phyloP scores from a whole-genome alignment of 1,140 invertebrate species.

The Delia radicum region DNA sequence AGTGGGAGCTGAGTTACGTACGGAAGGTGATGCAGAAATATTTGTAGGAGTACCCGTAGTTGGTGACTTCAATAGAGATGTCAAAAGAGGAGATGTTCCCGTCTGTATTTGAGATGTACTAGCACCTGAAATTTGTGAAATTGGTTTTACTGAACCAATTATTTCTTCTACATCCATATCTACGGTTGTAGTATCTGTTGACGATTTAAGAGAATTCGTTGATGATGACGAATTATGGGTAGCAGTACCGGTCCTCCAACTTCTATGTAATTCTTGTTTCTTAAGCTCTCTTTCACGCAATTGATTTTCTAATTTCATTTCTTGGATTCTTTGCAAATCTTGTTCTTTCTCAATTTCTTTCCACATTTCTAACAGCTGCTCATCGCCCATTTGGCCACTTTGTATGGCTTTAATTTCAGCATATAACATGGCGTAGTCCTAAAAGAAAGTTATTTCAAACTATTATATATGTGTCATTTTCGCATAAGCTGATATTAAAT shows the following conservation, averaged over 20 bases:
- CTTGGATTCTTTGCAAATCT: conserved; percentile 67
- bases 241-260: conserved; percentile 57
- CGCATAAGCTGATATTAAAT: no score
- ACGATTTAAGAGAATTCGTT: conserved; percentile 26
- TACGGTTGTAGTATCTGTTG: conserved; percentile 42
- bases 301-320: conserved; percentile 65
- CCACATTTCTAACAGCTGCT: conserved; percentile 72
- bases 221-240: not conserved
- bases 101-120: conserved; percentile 29
- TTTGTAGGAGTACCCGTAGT: conserved; percentile 59
- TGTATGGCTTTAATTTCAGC: conserved; percentile 57
- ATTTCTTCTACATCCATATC: conserved; percentile 54
- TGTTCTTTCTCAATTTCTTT: conserved; percentile 72
- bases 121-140: conserved; percentile 22
- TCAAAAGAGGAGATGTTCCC: conserved; percentile 71
- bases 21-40: conserved; percentile 37
- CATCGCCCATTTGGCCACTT: conserved; percentile 63
- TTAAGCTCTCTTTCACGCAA: conserved; percentile 70
- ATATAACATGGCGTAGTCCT: conserved; percentile 71
- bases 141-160: conserved; percentile 6
- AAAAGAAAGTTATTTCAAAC: not conserved
- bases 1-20: conserved; percentile 57
- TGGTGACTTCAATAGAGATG: conserved; percentile 78
- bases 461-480: no score
- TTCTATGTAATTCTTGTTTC: conserved; percentile 61